These are phyloP conservation scores for Leptopilina boulardi DNA, from an alignment of 1,140 invertebrate genomes.

Conservation along the genomic window DNA sequence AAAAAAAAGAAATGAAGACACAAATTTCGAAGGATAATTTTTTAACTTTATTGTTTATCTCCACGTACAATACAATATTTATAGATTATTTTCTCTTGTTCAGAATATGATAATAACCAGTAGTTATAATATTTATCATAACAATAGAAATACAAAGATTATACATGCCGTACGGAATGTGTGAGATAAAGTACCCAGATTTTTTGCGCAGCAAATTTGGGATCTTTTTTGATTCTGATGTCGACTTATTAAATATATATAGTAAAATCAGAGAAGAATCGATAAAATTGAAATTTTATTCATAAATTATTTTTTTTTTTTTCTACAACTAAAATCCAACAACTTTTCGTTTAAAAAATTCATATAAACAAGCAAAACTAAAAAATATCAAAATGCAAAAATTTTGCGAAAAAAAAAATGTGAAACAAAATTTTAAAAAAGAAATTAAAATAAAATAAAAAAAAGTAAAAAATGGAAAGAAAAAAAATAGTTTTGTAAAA, in stretches of 20 bases:
- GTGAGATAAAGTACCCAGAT: background rate
- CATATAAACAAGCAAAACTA: background rate
- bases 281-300: no score
- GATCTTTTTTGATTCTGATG: background rate
- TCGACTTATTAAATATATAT: no score
- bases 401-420: no score
- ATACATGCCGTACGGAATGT: conserved; percentile 55
- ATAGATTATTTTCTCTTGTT: conserved; percentile 65
- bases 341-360: background rate
- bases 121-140: conserved; percentile 66
- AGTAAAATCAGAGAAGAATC: conserved; percentile 31
- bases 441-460: background rate
- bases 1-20: background rate
- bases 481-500: background rate
- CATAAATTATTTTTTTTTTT: no score
- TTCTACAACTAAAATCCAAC: no score
- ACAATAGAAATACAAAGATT: conserved; percentile 69
- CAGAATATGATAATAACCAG: conserved; percentile 66
- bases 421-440: background rate
- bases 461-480: no score
- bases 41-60: conserved; percentile 68
- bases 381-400: background rate
- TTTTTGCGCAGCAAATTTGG: conserved; percentile 1
- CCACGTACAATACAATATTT: conserved; percentile 71
- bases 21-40: conserved; percentile 63